A percentile compares a stretch with the other conserved stretches of the same genome.
phyloP scores from a whole-genome alignment of 2,113 vertebrate genomes.

The Myotis yumanensis region DNA sequence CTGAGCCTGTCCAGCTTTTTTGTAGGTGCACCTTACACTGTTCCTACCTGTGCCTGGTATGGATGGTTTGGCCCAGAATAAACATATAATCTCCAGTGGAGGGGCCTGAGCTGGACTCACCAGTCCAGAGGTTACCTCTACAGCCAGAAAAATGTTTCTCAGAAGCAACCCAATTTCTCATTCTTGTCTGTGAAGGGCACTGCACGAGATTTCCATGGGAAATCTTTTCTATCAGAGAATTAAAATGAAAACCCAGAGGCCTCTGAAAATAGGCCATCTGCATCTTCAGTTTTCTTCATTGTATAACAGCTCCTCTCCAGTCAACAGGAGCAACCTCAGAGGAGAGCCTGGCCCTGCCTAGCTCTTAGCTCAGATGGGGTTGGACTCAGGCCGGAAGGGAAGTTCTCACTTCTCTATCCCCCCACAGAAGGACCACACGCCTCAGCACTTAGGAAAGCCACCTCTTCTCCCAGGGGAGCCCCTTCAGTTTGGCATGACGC shows the following conservation, averaged over 20 bases:
- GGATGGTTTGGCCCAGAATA: not conserved
- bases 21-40: not conserved
- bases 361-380: not conserved
- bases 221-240: slow-evolving; percentile 28
- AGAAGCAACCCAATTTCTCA: slow-evolving; percentile 35
- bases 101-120: not conserved
- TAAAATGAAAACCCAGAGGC: slow-evolving; percentile 40
- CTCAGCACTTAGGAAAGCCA: not conserved
- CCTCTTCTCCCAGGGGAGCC: not conserved
- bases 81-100: not conserved
- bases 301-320: not conserved
- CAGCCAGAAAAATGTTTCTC: slow-evolving; percentile 13
- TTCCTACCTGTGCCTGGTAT: not conserved
- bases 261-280: slow-evolving; percentile 38
- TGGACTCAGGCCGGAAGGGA: not conserved
- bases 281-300: slow-evolving; percentile 36
- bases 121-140: not conserved
- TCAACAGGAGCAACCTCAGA: slow-evolving; percentile 33
- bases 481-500: not conserved
- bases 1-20: not conserved
- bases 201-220: not conserved
- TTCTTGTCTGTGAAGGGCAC: slow-evolving; percentile 19
- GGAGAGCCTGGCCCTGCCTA: not conserved
- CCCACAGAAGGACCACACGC: not conserved
- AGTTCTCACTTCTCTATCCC: not conserved